Percentiles rank a stretch among this genome's conserved stretches.
Evolutionary conservation across 2,888 invertebrate species (phyloP).

Genomic region (Chrysopilus asiliformis): DNA sequence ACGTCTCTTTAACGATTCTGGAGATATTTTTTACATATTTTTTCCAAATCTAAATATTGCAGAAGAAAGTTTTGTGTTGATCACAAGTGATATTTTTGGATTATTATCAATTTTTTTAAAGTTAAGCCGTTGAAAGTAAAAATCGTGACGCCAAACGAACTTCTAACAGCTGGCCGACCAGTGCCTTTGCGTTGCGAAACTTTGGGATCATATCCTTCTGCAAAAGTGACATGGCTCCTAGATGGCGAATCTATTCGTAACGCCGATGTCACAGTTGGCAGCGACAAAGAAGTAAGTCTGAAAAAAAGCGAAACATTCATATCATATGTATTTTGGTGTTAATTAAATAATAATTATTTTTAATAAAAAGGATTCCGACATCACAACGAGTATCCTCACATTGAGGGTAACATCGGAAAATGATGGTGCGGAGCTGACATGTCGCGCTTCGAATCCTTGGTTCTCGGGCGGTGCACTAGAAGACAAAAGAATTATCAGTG

Average conservation of each 20-base stretch:
- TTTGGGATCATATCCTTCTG: slow-evolving; percentile 70
- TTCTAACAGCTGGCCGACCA: slow-evolving; percentile 59
- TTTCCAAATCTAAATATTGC: too few species aligned
- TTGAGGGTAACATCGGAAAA: slow-evolving; percentile 64
- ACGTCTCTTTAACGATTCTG: too few species aligned
- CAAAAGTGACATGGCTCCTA: slow-evolving; percentile 68
- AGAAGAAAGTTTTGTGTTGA: too few species aligned
- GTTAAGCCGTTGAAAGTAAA: slow-evolving; percentile 69
- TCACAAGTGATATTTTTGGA: slow-evolving; percentile 6
- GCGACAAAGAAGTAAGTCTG: slow-evolving; percentile 31
- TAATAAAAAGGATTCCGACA: slow-evolving; percentile 40
- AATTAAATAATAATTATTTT: not conserved
- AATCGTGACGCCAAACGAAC: slow-evolving; percentile 55
- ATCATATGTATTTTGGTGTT: too few species aligned
- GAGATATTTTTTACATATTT: too few species aligned
- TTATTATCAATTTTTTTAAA: slow-evolving; percentile 30
- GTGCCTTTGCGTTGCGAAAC: slow-evolving; percentile 65
- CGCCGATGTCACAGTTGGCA: slow-evolving; percentile 46
- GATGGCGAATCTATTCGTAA: slow-evolving; percentile 53
- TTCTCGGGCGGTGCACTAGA: slow-evolving; percentile 70
- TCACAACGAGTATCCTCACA: slow-evolving; percentile 60
- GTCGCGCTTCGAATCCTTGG: slow-evolving; percentile 76
- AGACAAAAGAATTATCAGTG: slow-evolving; percentile 61
- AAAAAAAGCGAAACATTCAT: too few species aligned
- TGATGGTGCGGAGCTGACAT: slow-evolving; percentile 68